phyloP scores from a whole-genome alignment of 2,888 invertebrate genomes.

The Stenoptilia bipunctidactyla region DNA sequence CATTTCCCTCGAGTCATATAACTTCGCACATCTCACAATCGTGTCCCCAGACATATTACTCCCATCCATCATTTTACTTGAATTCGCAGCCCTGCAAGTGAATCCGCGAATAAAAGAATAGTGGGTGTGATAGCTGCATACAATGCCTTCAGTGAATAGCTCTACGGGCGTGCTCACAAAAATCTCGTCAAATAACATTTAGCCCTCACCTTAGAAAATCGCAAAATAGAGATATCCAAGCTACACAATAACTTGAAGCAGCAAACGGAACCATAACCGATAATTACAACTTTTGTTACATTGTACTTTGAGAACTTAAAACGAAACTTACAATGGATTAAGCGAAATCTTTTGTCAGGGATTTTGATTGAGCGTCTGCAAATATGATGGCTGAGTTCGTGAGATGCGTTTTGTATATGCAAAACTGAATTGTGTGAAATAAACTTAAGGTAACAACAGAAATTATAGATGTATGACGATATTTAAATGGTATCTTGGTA shows the following conservation, averaged over 20 bases:
- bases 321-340: constrained; percentile 35
- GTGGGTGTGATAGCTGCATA: constrained; percentile 61
- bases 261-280: constrained; percentile 52
- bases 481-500: too few species aligned
- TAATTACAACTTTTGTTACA: constrained; percentile 64
- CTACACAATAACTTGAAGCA: constrained; percentile 46
- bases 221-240: constrained; percentile 65
- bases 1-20: constrained; percentile 52
- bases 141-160: constrained; percentile 43
- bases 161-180: constrained; percentile 61
- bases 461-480: too few species aligned
- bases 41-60: constrained; percentile 25
- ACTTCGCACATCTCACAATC: constrained; percentile 43
- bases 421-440: not conserved
- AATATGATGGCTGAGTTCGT: constrained; percentile 44
- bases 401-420: constrained; percentile 13
- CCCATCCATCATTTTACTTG: constrained; percentile 51
- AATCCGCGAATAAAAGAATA: constrained; percentile 52
- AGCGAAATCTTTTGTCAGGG: constrained; percentile 22
- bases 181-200: constrained; percentile 68
- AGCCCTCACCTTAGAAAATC: constrained; percentile 69
- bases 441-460: too few species aligned
- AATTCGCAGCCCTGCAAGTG: constrained; percentile 29
- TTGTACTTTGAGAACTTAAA: constrained; percentile 43
- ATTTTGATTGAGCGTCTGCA: constrained; percentile 30